Evolutionary conservation across 92 coral and sea anemone genomes (phyloP), one percentile per base, ranked within the genome.

Genomic region (Epizoanthus rinbou): DNA sequence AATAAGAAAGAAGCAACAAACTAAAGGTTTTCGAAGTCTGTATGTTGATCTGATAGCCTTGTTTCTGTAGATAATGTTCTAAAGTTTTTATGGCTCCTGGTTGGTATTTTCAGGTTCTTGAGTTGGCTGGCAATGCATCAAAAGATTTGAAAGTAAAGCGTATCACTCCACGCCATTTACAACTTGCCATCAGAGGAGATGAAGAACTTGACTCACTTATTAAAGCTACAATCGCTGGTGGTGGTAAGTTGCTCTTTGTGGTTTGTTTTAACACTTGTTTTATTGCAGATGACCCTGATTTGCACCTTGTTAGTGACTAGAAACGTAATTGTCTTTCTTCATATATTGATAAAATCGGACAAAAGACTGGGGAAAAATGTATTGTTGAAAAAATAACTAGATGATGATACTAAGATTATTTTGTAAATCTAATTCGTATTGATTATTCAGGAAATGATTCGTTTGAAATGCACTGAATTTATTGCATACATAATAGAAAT

Each of bases 171-270:
- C 99, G 99, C 82, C 99, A 96, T 96, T 89, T 96, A 81, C 99
- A 96, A 86, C 97, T 96, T 79, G 99, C 99, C 73, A 96, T 96
- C 81, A 90, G 99, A 81, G 99, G 99, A 60, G 99, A 96, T 56
- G 99, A 96, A 89, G 99, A 96, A 86, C 92, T 96, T 66, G 99
- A 96, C 73, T 96, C 99, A 15, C 95, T 96, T 67, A 96, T 96
- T 90, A 96, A 96, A 89, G 99, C 99, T 21, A 96, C 99, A 2
- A 96, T 96, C 88, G 99, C 99, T 74, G 99, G 99, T 76, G 99
- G 99, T 66, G 99, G 99, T 96, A 87, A 87, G 98, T 86, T 17
- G 19, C 65, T 25, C n/a, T 45, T 69, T 18, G 14, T 47, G 7
- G 45, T 45, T 64, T 64, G 41, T 2, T 72, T 15, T 5, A 3